Conservation (phyloP, 2,113 vertebrate species). For the Galeopterus variegatus region DNA sequence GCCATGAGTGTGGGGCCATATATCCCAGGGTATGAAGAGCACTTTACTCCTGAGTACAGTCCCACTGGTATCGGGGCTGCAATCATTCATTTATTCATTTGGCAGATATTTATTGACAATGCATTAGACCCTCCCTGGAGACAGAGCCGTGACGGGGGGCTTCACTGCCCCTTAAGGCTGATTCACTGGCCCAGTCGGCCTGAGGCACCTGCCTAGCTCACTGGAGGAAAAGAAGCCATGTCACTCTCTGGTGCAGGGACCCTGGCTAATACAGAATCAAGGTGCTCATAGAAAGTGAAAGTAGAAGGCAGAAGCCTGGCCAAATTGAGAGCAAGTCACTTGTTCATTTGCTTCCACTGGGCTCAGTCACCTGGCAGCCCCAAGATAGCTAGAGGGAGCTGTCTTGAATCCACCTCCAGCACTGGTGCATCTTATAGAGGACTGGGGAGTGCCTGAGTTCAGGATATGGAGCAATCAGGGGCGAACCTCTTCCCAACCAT, state of each 20-base stretch:
- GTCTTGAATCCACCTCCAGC: background rate
- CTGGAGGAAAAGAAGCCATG: background rate
- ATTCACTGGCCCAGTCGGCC: background rate
- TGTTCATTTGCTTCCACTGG: background rate
- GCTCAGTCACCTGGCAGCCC: background rate
- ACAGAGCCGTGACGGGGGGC: background rate
- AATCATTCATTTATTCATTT: background rate
- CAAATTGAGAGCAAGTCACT: background rate
- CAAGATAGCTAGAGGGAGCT: background rate
- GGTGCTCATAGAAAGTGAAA: background rate
- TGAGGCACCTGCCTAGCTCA: background rate
- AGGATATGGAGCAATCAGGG: background rate
- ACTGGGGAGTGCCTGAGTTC: background rate
- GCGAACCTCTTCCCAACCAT: background rate
- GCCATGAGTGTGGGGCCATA: no score
- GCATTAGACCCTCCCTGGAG: background rate
- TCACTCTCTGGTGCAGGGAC: background rate
- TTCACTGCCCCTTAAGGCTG: background rate
- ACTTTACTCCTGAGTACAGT: background rate
- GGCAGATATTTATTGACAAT: background rate
- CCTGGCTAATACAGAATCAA: background rate
- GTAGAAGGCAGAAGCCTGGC: background rate
- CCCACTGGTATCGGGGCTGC: background rate
- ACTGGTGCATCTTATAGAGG: background rate
- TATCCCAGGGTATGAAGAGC: background rate